These are phyloP conservation scores for Pogonocichla stellata DNA, from an alignment of 2,113 vertebrate species.

Conservation along the genomic window DNA sequence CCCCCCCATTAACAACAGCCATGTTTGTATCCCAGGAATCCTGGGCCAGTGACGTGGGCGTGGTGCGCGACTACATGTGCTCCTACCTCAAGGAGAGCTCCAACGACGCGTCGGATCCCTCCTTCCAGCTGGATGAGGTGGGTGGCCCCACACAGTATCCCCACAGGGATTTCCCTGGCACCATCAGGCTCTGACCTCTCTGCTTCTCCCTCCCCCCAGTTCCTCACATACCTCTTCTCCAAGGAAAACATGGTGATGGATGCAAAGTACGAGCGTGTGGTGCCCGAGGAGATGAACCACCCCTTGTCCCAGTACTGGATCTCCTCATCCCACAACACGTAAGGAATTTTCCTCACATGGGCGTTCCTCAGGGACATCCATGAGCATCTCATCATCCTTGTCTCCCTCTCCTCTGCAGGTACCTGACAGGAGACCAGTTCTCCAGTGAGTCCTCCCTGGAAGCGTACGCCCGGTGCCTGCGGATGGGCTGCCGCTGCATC, in stretches of 20 bases:
- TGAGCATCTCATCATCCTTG: not conserved
- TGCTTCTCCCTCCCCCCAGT: slow-evolving; percentile 46
- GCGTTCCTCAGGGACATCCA: rapidly evolving
- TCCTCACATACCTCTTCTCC: slow-evolving; percentile 86
- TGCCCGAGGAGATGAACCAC: slow-evolving; percentile 82
- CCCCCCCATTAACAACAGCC: rapidly evolving
- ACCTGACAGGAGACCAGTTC: slow-evolving; percentile 88
- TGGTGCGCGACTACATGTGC: slow-evolving; percentile 81
- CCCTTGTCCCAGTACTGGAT: slow-evolving; percentile 89
- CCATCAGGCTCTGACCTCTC: not conserved
- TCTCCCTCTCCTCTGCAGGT: slow-evolving; percentile 59
- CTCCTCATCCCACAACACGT: slow-evolving; percentile 90
- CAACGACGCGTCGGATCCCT: slow-evolving; percentile 70
- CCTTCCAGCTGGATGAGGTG: slow-evolving; percentile 86
- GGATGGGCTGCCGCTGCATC: slow-evolving; percentile 88
- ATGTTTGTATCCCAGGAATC: slow-evolving; percentile 67
- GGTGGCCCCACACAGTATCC: not conserved
- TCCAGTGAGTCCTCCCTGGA: slow-evolving; percentile 88
- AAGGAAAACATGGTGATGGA: slow-evolving; percentile 84
- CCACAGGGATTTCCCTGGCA: not conserved
- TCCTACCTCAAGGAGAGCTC: slow-evolving; percentile 75
- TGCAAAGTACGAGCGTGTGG: slow-evolving; percentile 67
- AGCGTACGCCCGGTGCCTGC: slow-evolving; percentile 84
- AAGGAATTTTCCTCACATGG: not conserved
- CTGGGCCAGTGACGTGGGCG: slow-evolving; percentile 80